Evolutionary conservation across 2,113 vertebrate genomes (phyloP).

Genomic region (Siniperca chuatsi): DNA sequence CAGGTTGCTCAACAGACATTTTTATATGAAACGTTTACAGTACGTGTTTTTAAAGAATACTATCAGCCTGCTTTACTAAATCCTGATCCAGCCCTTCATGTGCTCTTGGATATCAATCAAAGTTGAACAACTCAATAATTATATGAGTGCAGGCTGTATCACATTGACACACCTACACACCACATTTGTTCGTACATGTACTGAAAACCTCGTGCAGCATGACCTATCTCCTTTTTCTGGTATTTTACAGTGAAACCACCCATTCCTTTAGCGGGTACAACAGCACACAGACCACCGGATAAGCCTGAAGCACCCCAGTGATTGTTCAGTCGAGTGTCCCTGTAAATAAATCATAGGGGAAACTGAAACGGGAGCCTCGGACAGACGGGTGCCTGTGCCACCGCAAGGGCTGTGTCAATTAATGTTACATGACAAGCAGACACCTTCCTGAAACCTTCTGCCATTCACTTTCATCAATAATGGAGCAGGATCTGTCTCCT

Average conservation of each 20-base stretch:
- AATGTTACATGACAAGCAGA: slow-evolving; percentile 73
- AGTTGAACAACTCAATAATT: neutral
- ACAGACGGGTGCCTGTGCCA: slow-evolving; percentile 42
- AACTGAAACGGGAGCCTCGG: slow-evolving; percentile 65
- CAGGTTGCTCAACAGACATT: neutral
- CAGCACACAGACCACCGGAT: slow-evolving; percentile 27
- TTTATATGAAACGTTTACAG: neutral
- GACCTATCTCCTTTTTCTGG: slow-evolving; percentile 7
- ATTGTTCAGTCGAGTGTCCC: slow-evolving; percentile 50
- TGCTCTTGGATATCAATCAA: neutral
- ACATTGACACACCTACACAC: neutral
- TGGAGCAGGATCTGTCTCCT: slow-evolving; percentile 54
- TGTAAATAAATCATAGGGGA: slow-evolving; percentile 75
- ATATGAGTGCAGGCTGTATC: neutral
- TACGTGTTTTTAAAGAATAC: neutral
- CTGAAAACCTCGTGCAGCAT: neutral
- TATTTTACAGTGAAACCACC: slow-evolving; percentile 18
- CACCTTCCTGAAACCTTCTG: slow-evolving; percentile 59
- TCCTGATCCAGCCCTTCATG: neutral
- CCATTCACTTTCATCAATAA: slow-evolving; percentile 79
- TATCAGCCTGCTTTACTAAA: neutral
- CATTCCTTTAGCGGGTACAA: slow-evolving; percentile 3
- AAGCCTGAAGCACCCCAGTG: slow-evolving; percentile 29
- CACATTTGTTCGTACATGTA: neutral
- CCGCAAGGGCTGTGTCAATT: slow-evolving; percentile 67